Evolutionary conservation across 1,140 invertebrate species (phyloP).

Genomic region (Eufriesea mexicana): DNA sequence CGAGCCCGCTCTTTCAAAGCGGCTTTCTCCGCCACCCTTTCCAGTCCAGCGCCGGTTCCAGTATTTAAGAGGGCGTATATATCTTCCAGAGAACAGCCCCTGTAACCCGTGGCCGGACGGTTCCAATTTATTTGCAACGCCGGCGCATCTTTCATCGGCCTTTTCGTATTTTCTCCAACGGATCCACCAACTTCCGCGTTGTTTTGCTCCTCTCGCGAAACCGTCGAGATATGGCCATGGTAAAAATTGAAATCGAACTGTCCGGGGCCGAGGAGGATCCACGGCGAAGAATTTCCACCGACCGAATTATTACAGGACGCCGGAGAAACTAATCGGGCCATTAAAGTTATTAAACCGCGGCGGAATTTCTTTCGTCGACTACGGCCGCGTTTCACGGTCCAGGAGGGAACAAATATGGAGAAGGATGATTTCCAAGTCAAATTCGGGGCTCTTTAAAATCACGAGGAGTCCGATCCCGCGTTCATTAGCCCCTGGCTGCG

Average conservation of each 20-base stretch:
- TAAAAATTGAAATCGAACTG: background rate
- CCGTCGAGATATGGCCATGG: background rate
- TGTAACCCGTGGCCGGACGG: conserved; percentile 31
- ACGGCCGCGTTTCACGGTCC: no score
- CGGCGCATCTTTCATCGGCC: conserved; percentile 56
- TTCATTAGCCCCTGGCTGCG: conserved; percentile 24
- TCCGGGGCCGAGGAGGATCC: background rate
- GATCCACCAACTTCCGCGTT: background rate
- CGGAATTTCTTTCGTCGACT: background rate
- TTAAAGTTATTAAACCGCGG: background rate
- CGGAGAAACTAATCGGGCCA: background rate
- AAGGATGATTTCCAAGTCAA: conserved; percentile 23
- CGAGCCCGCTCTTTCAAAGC: conserved; percentile 41
- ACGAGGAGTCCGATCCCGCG: background rate
- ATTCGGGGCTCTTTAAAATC: conserved; percentile 7
- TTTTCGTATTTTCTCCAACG: conserved; percentile 42
- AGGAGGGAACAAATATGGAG: background rate
- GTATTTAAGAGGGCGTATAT: conserved; percentile 56
- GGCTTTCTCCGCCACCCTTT: conserved; percentile 3
- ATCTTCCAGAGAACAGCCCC: conserved; percentile 34
- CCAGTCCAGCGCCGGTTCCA: background rate
- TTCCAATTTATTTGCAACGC: conserved; percentile 61
- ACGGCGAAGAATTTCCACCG: no score
- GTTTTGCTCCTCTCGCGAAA: background rate
- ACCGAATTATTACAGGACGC: background rate